Percentiles rank a stretch among this genome's conserved stretches.
Evolutionary conservation across 23 tunicate genomes (phyloP).

Genomic region (Corella eumyota): DNA sequence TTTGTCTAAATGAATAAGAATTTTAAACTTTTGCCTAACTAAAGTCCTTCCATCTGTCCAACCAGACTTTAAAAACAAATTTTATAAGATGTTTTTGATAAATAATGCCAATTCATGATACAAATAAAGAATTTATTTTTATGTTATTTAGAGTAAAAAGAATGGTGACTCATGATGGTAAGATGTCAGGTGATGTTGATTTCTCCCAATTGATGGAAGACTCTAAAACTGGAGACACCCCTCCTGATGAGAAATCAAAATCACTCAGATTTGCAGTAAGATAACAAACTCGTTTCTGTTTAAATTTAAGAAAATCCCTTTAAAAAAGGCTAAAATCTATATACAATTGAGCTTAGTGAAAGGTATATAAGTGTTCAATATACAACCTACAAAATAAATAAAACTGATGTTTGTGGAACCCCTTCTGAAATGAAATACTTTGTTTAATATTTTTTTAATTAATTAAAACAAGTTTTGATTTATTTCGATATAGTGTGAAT

Average conservation of each 20-base stretch:
- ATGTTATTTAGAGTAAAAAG: constrained; percentile 55
- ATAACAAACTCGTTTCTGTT: not conserved
- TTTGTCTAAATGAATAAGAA: too few species aligned
- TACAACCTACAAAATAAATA: not conserved
- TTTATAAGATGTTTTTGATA: too few species aligned
- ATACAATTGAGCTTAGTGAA: too few species aligned
- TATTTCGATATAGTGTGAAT: constrained; percentile 43
- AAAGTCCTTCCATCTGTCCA: too few species aligned
- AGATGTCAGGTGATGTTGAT: constrained; percentile 82
- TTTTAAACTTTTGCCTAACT: too few species aligned
- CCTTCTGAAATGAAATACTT: not conserved
- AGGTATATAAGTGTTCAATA: too few species aligned
- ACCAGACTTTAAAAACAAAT: too few species aligned
- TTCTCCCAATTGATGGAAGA: constrained; percentile 67
- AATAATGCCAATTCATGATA: too few species aligned
- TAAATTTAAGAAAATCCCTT: not conserved
- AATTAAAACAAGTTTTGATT: not conserved
- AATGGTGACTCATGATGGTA: constrained; percentile 97
- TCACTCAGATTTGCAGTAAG: constrained; percentile 74
- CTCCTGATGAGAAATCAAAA: constrained; percentile 84
- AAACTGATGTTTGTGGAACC: not conserved
- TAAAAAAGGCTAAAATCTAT: too few species aligned
- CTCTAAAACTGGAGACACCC: constrained; percentile 29
- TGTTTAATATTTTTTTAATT: too few species aligned
- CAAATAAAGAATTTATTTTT: too few species aligned